phyloP scores from a whole-genome alignment of 2,797 vertebrate species.

The Scarus forsteni region DNA sequence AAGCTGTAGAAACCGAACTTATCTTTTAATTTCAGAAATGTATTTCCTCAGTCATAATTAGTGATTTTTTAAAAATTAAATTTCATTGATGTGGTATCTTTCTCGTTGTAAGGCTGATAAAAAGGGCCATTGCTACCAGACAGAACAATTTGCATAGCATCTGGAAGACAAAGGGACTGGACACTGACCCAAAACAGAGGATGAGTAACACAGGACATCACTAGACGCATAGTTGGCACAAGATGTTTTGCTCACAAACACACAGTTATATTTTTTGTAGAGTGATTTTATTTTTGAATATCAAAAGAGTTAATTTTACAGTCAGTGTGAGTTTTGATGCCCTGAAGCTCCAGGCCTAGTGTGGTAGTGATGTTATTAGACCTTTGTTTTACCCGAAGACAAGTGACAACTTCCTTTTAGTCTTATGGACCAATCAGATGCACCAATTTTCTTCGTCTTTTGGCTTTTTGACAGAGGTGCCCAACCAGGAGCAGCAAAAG shows the following conservation, averaged over 20 bases:
- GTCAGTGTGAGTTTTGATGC: conserved; percentile 81
- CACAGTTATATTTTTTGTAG: conserved; percentile 53
- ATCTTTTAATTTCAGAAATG: no score
- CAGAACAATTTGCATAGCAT: conserved; percentile 84
- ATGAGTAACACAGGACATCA: conserved; percentile 77
- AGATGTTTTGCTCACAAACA: conserved; percentile 70
- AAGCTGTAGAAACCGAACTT: no score
- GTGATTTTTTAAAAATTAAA: no score
- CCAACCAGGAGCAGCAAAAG: no score
- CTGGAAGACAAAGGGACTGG: conserved; percentile 91
- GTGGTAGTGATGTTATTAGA: no score
- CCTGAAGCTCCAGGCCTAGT: conserved; percentile 67
- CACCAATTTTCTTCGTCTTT: no score
- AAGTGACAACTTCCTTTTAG: no score
- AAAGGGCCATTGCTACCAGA: conserved; percentile 91
- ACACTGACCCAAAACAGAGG: conserved; percentile 84
- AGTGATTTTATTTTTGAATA: conserved; percentile 64
- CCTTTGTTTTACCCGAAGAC: no score
- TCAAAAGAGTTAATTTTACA: conserved; percentile 65
- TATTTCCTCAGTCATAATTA: no score
- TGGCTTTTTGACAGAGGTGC: no score
- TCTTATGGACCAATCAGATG: no score
- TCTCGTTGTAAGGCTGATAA: conserved; percentile 95
- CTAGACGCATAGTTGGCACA: conserved; percentile 83
- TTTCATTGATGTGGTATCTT: conserved; percentile 62